Percentiles rank a stretch among this genome's conserved stretches.
Conservation (phyloP, 2,113 vertebrate species). For the Sprattus sprattus region DNA sequence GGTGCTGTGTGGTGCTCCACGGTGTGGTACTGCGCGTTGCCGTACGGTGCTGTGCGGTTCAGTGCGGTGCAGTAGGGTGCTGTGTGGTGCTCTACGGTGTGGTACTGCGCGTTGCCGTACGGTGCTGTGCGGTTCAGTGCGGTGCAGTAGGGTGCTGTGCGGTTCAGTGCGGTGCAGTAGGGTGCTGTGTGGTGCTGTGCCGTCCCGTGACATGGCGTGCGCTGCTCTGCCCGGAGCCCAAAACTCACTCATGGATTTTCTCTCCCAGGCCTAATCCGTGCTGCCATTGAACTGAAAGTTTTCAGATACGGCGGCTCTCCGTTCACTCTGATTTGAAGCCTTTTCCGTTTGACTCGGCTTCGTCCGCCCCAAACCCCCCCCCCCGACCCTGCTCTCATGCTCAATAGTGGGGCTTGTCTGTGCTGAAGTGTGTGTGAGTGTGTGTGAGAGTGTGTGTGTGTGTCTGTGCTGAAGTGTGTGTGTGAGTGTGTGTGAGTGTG, state of each 20-base stretch:
- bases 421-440: background rate
- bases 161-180: too few species aligned
- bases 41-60: too few species aligned
- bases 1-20: too few species aligned
- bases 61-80: too few species aligned
- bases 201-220: constrained; percentile 69
- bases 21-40: too few species aligned
- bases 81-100: too few species aligned
- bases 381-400: background rate
- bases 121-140: too few species aligned
- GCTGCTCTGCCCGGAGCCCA: constrained; percentile 56
- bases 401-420: background rate
- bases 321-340: constrained; percentile 59
- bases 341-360: constrained; percentile 51
- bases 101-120: too few species aligned
- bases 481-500: too few species aligned
- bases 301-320: constrained; percentile 62
- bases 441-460: too few species aligned
- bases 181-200: constrained; percentile 62
- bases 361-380: constrained; percentile 27
- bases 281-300: constrained; percentile 66
- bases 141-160: too few species aligned
- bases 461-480: too few species aligned
- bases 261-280: constrained; percentile 71
- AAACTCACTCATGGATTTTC: constrained; percentile 69